Base-by-base conservation (phyloP, 2,888 invertebrate genomes). In the Aphelenchoides bicaudatus region DNA sequence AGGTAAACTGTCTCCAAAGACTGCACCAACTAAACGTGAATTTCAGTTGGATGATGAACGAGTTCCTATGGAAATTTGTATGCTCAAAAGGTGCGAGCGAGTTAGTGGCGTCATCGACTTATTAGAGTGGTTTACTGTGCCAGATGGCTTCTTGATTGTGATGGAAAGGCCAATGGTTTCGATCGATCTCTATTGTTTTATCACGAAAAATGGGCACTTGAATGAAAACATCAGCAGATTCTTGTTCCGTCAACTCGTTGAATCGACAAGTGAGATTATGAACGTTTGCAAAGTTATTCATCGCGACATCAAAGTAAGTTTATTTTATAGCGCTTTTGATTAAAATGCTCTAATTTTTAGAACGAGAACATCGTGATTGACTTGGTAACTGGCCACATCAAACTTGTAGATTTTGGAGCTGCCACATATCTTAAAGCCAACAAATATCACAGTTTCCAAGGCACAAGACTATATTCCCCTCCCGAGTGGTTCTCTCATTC, bases 401-500 rank as follows among this genome's bases (percentile, higher is more conserved):
- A 65, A 27, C 63, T 75, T n/a, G 72, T 75, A 55, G 75, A 75
- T 52, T 75, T 75, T 38, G 75, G 75, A 28, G 75, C 75, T 4
- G 72, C 75, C 16, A 75, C 75, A 27, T 49, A 70, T 23, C 64
- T 76, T 39, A 71, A 71, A n/a, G 16, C 43, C 54, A 66, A 64
- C 23, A 72, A 71, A 48, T 74, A 72, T 61, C 63, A 72, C 31
- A 74, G 74, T 52, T 75, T 75, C 58, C 75, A 75, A 71, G 75
- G 74, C 66, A 5, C 48, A 6, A 8, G 52, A 6, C 55, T 54
- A 6, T 75, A 75, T 56, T 73, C 73, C 58, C 74, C 75, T 13
- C 75, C 75, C 16, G 75, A 75, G 62, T 75, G 74, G 74, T 77
- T 76, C 60, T 62, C 73, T 5, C 73, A 73, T 58, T 72, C 72